Evolutionary conservation across 1,140 invertebrate genomes (phyloP), one percentile per base, ranked within the genome.

Genomic region (Camponotus vicinus): DNA sequence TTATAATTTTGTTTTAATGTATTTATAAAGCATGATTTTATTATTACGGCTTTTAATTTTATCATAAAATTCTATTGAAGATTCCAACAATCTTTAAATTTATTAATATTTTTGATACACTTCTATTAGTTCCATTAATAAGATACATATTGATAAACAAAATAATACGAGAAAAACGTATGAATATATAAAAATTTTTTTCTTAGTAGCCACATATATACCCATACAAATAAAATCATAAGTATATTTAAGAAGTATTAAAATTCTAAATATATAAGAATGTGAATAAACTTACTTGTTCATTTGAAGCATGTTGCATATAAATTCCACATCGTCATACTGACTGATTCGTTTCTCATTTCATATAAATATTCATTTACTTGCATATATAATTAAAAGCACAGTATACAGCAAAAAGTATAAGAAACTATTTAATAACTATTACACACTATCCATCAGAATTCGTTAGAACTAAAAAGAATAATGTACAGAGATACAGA

Each of bases 401-500:
- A 67, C 63, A 27, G 52, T 69, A 55, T 13, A 69, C 7, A 40
- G 5, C n/a, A n/a, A 21, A 69, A 15, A 27, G n/a, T 9, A 34
- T 55, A 40, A 66, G 37, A 9, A 40, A 13, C 4, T 49, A 15
- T 37, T 18, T 27, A 55, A 15, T 4, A 40, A 4, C n/a, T 64
- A 34, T 42, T 32, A 49, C 45, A 49, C 34, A 55, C n/a, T 80
- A 11, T 40, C 37, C 34, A 3, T 79, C 15, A 7, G 13, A 75
- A 77, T 61, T 61, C 18, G 11, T 21, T 40, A 63, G 40, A 69
- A 69, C 77, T 42, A 80, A 32, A 69, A 66, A 69, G n/a, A 55
- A 69, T 57, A 49, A 37, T 4, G 49, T 52, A 27, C 27, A 27
- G 27, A 52, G 49, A 18, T 52, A 18, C 18, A 52, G 49, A 18